A percentile compares a stretch with the other conserved stretches of the same genome.
Evolutionary conservation across 2,797 vertebrate species (phyloP).

Genomic region (Ceryle rudis): DNA sequence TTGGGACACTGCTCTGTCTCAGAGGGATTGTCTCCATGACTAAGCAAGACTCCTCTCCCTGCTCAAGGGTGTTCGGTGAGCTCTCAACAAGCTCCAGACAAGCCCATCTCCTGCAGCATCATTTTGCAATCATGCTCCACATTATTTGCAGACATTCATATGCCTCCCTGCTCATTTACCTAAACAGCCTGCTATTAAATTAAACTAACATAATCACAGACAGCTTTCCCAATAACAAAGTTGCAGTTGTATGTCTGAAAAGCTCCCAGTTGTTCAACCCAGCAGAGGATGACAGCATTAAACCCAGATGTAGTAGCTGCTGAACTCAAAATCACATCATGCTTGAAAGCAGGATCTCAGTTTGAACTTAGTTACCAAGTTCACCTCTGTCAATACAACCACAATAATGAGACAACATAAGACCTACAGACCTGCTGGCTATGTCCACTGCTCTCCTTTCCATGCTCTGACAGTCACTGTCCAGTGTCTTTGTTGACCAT

Average conservation of each 20-base stretch:
- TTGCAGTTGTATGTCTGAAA: neutral
- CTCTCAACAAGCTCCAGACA: neutral
- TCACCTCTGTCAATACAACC: neutral
- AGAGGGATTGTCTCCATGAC: neutral
- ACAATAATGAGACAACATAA: neutral
- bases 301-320: neutral
- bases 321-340: neutral
- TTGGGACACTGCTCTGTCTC: neutral
- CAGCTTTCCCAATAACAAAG: constrained; percentile 8
- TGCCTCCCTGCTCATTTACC: constrained; percentile 53
- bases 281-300: neutral
- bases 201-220: constrained; percentile 34
- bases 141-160: constrained; percentile 11
- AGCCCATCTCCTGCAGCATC: neutral
- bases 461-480: neutral
- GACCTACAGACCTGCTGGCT: neutral
- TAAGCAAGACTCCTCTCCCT: neutral
- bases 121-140: neutral
- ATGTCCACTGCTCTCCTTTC: neutral
- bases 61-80: neutral
- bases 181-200: constrained; percentile 54
- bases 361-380: neutral
- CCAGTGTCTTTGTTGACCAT: fast-evolving
- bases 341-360: neutral
- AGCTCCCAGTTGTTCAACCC: neutral